phyloP scores from a whole-genome alignment of 2,888 invertebrate genomes.

The Nymphalis polychloros region DNA sequence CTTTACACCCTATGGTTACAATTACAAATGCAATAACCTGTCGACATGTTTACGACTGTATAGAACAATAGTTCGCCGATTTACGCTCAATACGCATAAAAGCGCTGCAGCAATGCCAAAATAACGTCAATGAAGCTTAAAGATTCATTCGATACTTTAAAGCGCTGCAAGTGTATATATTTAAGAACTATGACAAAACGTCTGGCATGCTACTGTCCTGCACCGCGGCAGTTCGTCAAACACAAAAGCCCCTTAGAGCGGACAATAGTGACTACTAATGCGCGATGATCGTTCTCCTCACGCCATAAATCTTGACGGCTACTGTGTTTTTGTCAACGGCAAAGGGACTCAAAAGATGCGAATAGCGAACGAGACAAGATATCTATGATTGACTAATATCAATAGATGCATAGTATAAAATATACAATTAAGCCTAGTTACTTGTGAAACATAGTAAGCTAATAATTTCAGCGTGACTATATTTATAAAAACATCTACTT shows the following conservation, averaged over 20 bases:
- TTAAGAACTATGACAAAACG: constrained; percentile 32
- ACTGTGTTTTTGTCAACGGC: constrained; percentile 43
- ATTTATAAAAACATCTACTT: not conserved
- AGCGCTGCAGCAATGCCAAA: constrained; percentile 22
- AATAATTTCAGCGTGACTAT: not conserved
- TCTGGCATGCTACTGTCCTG: constrained; percentile 53
- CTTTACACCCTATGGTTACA: constrained; percentile 33
- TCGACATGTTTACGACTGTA: constrained; percentile 73
- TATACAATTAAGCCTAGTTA: not conserved
- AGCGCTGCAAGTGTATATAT: constrained; percentile 24
- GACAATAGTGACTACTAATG: constrained; percentile 76
- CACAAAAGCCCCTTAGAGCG: constrained; percentile 70
- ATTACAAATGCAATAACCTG: constrained; percentile 61
- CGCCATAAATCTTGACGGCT: constrained; percentile 71
- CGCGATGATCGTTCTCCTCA: constrained; percentile 71
- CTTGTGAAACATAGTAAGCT: not conserved
- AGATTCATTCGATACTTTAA: constrained; percentile 15
- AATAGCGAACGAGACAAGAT: constrained; percentile 28
- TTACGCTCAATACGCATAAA: constrained; percentile 33
- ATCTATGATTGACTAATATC: constrained; percentile 38
- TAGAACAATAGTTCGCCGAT: constrained; percentile 62
- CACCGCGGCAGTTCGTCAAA: constrained; percentile 40
- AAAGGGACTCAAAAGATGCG: constrained; percentile 31
- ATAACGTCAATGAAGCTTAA: constrained; percentile 26
- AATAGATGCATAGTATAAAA: constrained; percentile 21